phyloP scores from a whole-genome alignment of 2,113 vertebrate species.

The Pleuronectes platessa region DNA sequence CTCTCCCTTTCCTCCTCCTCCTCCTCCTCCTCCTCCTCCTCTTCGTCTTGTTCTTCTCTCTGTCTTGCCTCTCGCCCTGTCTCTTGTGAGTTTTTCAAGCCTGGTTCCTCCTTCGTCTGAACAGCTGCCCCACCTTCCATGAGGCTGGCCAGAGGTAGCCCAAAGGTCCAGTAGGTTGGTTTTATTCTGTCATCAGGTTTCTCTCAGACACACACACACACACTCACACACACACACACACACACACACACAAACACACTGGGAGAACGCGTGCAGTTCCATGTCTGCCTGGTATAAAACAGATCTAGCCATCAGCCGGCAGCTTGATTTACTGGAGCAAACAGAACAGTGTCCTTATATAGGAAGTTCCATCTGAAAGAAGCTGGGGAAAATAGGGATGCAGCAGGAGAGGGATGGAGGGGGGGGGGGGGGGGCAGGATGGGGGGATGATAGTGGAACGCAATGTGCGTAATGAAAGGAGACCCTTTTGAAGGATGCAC shows the following conservation, averaged over 20 bases:
- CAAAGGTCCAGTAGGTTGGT: constrained; percentile 31
- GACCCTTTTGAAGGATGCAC: constrained; percentile 6
- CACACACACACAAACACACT: no score
- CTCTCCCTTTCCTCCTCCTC: constrained; percentile 41
- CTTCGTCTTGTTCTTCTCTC: constrained; percentile 27
- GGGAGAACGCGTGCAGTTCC: neutral
- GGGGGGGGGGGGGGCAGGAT: constrained; percentile 10
- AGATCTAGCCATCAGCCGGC: constrained; percentile 39
- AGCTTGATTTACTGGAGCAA: constrained; percentile 79
- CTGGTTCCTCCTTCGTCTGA: constrained; percentile 2
- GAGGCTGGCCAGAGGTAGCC: constrained; percentile 61
- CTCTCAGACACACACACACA: no score
- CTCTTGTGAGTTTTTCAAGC: constrained; percentile 23
- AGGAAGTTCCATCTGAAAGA: constrained; percentile 80
- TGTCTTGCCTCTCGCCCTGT: constrained; percentile 22
- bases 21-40: constrained; percentile 24
- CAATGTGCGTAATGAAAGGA: constrained; percentile 49
- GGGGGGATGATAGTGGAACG: constrained; percentile 63
- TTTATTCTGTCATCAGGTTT: no score
- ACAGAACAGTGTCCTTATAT: constrained; percentile 84
- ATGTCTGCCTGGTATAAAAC: constrained; percentile 56
- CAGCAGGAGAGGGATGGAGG: constrained; percentile 25
- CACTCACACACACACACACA: no score
- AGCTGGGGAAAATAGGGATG: constrained; percentile 63
- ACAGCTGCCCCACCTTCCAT: constrained; percentile 18